phyloP scores from a whole-genome alignment of 2,113 vertebrate genomes.

The pig (Sus scrofa) region DNA sequence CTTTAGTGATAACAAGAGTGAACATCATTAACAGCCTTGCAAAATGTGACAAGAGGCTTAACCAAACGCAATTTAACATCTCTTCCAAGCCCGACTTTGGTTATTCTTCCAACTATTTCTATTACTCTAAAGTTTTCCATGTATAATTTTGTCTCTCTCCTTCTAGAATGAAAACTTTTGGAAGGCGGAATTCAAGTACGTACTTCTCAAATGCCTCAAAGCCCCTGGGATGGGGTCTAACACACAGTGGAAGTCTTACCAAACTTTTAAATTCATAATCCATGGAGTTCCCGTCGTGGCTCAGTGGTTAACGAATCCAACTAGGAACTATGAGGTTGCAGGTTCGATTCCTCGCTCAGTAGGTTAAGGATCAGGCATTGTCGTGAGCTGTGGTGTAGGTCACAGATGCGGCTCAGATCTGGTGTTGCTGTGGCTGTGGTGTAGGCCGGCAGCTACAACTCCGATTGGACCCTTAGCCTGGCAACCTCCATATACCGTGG shows the following conservation, averaged over 20 bases:
- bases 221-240: neutral
- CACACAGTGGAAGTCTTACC: neutral
- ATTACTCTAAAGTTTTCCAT: neutral
- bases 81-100: neutral
- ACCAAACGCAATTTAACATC: neutral
- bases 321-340: no score
- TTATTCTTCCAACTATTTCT: neutral
- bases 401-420: no score
- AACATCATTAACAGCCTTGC: neutral
- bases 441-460: no score
- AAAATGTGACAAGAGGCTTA: neutral
- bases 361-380: no score
- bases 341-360: no score
- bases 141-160: neutral
- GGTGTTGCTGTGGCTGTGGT: no score
- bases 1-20: neutral
- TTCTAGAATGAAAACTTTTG: neutral
- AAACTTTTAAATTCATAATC: constrained; percentile 1
- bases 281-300: no score
- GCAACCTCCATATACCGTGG: no score
- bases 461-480: no score
- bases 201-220: neutral
- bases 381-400: no score
- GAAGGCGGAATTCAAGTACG: neutral
- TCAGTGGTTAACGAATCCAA: no score